phyloP scores from a whole-genome alignment of 2,113 vertebrate genomes.

The Cochlearius cochlearius region DNA sequence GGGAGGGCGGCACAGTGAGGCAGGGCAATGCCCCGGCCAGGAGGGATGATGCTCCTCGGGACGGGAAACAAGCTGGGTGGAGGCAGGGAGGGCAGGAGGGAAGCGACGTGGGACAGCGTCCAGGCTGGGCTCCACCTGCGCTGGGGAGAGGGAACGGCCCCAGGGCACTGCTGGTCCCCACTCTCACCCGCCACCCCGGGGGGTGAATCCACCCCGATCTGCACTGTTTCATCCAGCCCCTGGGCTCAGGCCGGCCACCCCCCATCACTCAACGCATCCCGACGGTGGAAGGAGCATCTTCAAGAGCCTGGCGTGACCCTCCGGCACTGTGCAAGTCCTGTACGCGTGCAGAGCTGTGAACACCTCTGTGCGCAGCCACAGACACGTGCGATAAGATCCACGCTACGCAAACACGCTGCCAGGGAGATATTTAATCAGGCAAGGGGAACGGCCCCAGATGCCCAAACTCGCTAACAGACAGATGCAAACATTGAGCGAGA shows the following conservation, averaged over 20 bases:
- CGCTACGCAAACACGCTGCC: rapidly evolving
- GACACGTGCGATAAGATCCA: not conserved
- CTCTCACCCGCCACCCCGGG: not conserved
- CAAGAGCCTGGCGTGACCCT: not conserved
- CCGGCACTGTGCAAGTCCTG: not conserved
- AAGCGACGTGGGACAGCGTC: not conserved
- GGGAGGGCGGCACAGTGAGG: rapidly evolving
- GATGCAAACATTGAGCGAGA: constrained; percentile 30
- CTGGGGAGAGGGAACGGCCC: not conserved
- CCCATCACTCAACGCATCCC: not conserved
- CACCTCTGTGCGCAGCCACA: not conserved
- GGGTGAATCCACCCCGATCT: not conserved
- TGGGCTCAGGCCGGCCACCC: not conserved
- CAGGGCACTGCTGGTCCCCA: not conserved
- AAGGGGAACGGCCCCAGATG: not conserved
- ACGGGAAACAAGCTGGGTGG: not conserved
- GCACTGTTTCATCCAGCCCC: not conserved
- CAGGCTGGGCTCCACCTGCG: not conserved
- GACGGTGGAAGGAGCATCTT: not conserved
- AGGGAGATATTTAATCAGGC: not conserved
- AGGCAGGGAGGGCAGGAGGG: not conserved
- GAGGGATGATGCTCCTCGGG: rapidly evolving
- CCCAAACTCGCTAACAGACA: not conserved
- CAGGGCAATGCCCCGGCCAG: not conserved
- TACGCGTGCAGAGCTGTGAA: not conserved